phyloP scores from a whole-genome alignment of 2,888 invertebrate genomes.

The Lasioglossum lativentre region DNA sequence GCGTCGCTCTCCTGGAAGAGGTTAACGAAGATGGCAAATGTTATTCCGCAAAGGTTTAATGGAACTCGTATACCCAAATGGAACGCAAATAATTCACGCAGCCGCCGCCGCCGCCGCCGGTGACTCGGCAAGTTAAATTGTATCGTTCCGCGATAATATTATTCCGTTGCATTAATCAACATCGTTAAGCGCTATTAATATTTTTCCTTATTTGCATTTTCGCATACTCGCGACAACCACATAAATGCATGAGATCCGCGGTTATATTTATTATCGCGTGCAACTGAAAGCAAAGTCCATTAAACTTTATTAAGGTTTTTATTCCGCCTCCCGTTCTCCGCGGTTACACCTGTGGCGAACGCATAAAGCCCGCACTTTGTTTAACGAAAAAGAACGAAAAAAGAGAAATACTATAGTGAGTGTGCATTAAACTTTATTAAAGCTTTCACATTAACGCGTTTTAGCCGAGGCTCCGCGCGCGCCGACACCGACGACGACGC shows the following conservation, averaged over 20 bases:
- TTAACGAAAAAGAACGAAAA: neutral
- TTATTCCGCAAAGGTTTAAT: neutral
- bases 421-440: neutral
- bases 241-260: neutral
- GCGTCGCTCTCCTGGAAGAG: neutral
- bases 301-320: conserved; percentile 2
- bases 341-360: neutral
- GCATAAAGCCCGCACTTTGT: neutral
- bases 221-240: neutral
- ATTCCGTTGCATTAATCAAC: conserved; percentile 8
- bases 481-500: neutral
- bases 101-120: neutral
- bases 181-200: neutral
- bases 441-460: neutral
- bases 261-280: conserved; percentile 5
- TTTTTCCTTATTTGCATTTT: conserved; percentile 5
- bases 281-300: neutral
- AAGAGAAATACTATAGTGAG: neutral
- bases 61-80: neutral
- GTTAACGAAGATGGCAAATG: neutral
- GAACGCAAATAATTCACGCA: neutral
- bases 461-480: neutral
- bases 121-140: neutral
- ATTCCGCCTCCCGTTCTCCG: neutral
- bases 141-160: neutral